Conservation (phyloP, 1,140 invertebrate species). For the Psix sp. region DNA sequence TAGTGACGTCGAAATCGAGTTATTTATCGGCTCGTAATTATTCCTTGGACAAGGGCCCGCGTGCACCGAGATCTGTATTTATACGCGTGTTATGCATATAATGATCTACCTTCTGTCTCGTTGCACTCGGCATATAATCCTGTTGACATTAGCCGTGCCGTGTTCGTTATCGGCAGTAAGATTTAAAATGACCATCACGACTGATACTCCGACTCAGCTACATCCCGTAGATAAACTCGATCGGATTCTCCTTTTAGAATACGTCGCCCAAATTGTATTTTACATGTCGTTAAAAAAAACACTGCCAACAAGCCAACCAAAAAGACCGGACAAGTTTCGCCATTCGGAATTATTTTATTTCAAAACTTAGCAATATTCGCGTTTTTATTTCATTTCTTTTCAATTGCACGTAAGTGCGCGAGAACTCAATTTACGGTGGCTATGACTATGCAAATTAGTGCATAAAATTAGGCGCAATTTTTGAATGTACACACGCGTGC, state of each 20-base stretch:
- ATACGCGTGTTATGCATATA: conserved; percentile 53
- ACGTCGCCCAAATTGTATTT: conserved; percentile 18
- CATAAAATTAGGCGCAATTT: too few species aligned
- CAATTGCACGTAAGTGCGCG: too few species aligned
- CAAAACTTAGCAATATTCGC: too few species aligned
- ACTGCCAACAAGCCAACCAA: conserved; percentile 6
- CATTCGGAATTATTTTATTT: too few species aligned
- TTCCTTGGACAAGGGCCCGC: conserved; percentile 31
- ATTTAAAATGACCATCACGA: conserved; percentile 42
- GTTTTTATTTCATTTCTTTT: too few species aligned
- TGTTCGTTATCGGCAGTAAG: conserved; percentile 46
- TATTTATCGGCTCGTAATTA: conserved; percentile 50
- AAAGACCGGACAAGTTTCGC: conserved; percentile 14
- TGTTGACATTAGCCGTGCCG: conserved; percentile 39
- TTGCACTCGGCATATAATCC: conserved; percentile 21
- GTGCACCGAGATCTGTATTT: conserved; percentile 37
- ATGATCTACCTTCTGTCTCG: conserved; percentile 54
- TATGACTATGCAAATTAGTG: too few species aligned
- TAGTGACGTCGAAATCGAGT: conserved; percentile 27
- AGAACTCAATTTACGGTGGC: too few species aligned
- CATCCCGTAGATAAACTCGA: conserved; percentile 50
- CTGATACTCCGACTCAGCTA: conserved; percentile 27
- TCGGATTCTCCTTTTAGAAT: conserved; percentile 22
- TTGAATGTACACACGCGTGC: conserved; percentile 18
- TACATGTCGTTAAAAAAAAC: conserved; percentile 6